phyloP scores from a whole-genome alignment of 2,888 invertebrate genomes.

The Eurois occulta region DNA sequence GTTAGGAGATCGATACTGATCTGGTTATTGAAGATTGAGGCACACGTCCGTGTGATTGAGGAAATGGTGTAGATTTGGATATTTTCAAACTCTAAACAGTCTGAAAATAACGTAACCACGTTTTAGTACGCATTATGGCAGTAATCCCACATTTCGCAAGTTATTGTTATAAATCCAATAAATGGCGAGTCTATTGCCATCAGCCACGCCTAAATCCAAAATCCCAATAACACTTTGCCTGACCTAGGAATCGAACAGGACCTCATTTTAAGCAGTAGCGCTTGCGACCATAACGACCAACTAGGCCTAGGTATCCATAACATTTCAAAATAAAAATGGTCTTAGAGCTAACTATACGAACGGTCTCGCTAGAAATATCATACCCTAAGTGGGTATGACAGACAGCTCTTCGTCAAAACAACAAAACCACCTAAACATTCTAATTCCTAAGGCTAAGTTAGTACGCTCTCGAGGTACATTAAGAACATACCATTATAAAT shows the following conservation, averaged over 20 bases:
- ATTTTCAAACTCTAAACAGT: background rate
- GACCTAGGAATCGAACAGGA: background rate
- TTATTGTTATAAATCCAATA: too few relatives aligned
- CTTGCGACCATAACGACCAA: background rate
- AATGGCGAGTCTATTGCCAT: too few relatives aligned
- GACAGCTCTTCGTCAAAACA: too few relatives aligned
- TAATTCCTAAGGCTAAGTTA: constrained; percentile 7
- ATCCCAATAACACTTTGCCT: background rate
- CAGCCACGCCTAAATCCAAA: too few relatives aligned
- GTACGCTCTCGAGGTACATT: background rate
- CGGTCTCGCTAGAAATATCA: too few relatives aligned
- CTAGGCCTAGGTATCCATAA: too few relatives aligned
- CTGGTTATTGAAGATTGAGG: constrained; percentile 21
- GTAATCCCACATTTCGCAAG: too few relatives aligned
- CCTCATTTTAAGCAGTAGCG: background rate
- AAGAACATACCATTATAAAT: constrained; percentile 18
- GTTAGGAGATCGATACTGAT: constrained; percentile 47
- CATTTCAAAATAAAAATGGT: background rate
- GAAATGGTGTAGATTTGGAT: background rate
- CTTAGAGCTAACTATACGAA: too few relatives aligned
- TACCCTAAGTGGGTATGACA: too few relatives aligned
- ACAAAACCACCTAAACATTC: too few relatives aligned
- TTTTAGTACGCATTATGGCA: too few relatives aligned
- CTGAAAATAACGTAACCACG: background rate
- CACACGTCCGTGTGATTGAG: background rate